phyloP scores from a whole-genome alignment of 2,888 invertebrate species.

The Cephus spinipes region DNA sequence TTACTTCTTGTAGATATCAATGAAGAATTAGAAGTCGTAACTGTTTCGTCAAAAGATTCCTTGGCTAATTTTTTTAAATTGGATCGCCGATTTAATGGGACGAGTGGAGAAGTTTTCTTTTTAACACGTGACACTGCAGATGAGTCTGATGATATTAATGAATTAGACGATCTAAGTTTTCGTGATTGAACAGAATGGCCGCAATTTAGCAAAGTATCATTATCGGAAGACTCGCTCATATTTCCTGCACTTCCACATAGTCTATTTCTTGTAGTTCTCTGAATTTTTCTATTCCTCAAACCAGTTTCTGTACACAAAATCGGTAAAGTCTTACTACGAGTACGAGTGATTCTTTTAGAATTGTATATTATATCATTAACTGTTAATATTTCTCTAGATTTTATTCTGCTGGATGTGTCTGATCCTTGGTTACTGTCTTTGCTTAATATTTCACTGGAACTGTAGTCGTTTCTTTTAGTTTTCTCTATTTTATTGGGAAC shows the following conservation, averaged over 20 bases:
- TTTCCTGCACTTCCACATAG: neutral
- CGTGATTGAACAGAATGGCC: neutral
- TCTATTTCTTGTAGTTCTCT: neutral
- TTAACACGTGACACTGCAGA: neutral
- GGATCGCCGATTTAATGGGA: neutral
- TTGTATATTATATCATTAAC: neutral
- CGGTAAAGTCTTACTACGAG: neutral
- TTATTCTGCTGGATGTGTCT: neutral
- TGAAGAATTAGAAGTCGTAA: neutral
- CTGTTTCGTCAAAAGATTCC: neutral
- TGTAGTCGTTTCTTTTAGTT: neutral
- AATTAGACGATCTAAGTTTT: neutral
- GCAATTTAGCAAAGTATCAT: neutral
- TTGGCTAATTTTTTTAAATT: neutral
- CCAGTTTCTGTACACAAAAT: neutral
- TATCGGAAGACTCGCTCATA: neutral
- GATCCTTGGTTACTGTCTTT: neutral
- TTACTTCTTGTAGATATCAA: neutral
- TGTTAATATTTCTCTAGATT: neutral
- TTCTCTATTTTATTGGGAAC: neutral
- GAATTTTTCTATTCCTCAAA: neutral
- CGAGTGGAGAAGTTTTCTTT: neutral
- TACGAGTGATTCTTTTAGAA: neutral
- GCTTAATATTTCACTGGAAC: neutral
- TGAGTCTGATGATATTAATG: neutral